Percentiles rank a stretch among this genome's conserved stretches.
Evolutionary conservation across 1,140 invertebrate genomes (phyloP).

Genomic region (Cyclargus thomasi): DNA sequence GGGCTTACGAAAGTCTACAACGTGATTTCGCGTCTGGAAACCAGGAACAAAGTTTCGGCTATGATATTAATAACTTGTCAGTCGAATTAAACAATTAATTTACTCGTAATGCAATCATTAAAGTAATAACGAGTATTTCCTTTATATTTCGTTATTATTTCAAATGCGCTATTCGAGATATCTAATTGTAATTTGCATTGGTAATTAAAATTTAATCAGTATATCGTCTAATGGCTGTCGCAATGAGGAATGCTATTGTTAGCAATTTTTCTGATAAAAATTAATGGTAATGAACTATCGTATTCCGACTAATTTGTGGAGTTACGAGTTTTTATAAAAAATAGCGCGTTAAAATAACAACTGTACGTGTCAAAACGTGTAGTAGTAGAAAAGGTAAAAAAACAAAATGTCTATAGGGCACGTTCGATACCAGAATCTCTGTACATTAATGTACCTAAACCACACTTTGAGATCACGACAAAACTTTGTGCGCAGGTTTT

Average conservation of each 20-base stretch:
- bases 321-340: not conserved
- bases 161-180: not conserved
- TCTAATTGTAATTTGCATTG: not conserved
- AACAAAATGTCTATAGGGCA: not conserved
- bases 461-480: too few species aligned
- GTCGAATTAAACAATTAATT: not conserved
- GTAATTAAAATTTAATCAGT: conserved; percentile 5
- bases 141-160: not conserved
- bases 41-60: not conserved
- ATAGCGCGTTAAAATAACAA: not conserved
- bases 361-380: not conserved
- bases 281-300: not conserved
- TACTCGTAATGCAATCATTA: not conserved
- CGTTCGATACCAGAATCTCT: not conserved
- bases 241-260: conserved; percentile 11
- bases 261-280: not conserved
- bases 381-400: not conserved
- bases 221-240: not conserved
- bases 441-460: not conserved
- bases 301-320: not conserved
- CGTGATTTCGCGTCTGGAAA: not conserved
- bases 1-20: not conserved
- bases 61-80: not conserved
- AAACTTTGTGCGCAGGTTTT: too few species aligned
- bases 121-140: not conserved